phyloP scores from a whole-genome alignment of 1,140 invertebrate genomes.

The Rhagoletis pomonella region DNA sequence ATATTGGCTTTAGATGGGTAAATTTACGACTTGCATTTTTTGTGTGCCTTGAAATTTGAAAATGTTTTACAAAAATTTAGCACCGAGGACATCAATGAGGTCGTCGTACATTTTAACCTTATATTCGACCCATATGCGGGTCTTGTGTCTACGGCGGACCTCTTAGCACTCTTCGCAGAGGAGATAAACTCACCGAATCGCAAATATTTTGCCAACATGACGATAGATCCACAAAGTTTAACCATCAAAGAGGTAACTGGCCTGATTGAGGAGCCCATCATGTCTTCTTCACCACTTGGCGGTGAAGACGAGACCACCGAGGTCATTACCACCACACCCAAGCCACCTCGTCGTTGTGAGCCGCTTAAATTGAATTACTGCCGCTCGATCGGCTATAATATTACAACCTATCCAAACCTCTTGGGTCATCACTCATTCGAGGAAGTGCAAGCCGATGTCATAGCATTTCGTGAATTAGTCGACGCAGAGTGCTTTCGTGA shows the following conservation, averaged over 20 bases:
- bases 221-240: conserved; percentile 80
- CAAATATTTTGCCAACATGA: conserved; percentile 79
- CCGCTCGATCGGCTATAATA: conserved; percentile 83
- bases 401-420: conserved; percentile 89
- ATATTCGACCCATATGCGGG: conserved; percentile 79
- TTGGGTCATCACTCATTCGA: conserved; percentile 80
- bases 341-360: conserved; percentile 80
- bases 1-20: conserved; percentile 82
- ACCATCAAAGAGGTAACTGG: conserved; percentile 79
- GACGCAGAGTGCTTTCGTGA: conserved; percentile 91
- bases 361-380: conserved; percentile 83
- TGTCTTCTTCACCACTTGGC: conserved; percentile 70
- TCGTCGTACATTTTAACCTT: conserved; percentile 84
- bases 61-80: background rate
- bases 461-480: conserved; percentile 88
- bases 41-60: background rate
- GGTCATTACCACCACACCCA: conserved; percentile 65
- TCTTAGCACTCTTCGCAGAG: conserved; percentile 69
- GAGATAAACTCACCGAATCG: conserved; percentile 73
- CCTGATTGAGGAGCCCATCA: conserved; percentile 68
- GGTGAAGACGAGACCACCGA: conserved; percentile 68
- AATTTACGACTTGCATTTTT: conserved; percentile 60
- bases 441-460: conserved; percentile 84
- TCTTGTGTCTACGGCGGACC: conserved; percentile 70
- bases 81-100: conserved; percentile 77